Evolutionary conservation across 2,888 invertebrate genomes (phyloP).

Genomic region (Drosophila cyrtoloma): DNA sequence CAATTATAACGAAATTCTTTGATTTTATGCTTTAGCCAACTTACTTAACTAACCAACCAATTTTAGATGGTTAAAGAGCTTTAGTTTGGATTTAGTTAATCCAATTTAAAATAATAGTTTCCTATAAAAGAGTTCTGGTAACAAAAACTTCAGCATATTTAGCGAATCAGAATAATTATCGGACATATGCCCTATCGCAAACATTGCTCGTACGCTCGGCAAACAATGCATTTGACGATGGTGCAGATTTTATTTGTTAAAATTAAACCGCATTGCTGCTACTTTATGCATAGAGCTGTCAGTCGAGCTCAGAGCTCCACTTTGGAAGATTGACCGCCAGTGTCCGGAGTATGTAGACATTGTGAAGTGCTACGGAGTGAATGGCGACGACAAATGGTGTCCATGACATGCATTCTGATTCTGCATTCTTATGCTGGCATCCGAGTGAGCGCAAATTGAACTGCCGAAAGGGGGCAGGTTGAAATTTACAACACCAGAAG

Average conservation of each 20-base stretch:
- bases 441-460: conserved; percentile 63
- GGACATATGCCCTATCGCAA: not conserved
- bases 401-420: conserved; percentile 41
- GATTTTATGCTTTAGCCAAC: not conserved
- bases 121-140: not conserved
- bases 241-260: not conserved
- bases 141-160: not conserved
- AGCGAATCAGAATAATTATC: not conserved
- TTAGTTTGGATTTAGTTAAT: not conserved
- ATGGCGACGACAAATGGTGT: conserved; percentile 35
- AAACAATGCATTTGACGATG: conserved; percentile 24
- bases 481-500: not conserved
- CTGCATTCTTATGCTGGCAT: conserved; percentile 13
- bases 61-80: not conserved
- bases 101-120: not conserved
- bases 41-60: not conserved
- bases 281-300: conserved; percentile 10
- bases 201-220: conserved; percentile 44
- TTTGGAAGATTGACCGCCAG: conserved; percentile 1
- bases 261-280: conserved; percentile 48
- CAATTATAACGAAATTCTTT: not conserved
- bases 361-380: conserved; percentile 49
- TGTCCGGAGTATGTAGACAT: conserved; percentile 37
- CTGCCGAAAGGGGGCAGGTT: conserved; percentile 30
- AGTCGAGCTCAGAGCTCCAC: conserved; percentile 1